Conservation (phyloP, 1,140 invertebrate genomes). For the Caenorhabditis remanei region DNA sequence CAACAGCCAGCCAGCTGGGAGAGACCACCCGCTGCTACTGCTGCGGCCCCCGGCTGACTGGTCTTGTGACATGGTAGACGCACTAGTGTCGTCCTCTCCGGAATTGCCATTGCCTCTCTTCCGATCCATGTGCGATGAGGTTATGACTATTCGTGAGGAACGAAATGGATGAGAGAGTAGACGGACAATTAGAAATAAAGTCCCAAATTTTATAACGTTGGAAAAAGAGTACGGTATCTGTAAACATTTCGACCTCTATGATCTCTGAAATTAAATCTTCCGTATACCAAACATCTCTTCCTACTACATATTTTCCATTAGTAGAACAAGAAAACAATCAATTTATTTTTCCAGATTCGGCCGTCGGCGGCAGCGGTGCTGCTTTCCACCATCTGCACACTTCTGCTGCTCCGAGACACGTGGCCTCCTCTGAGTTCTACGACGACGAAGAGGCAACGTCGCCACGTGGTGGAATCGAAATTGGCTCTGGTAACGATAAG, state of each 20-base stretch:
- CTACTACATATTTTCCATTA: not conserved
- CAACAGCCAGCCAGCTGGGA: not conserved
- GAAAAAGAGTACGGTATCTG: no score
- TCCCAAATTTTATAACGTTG: not conserved
- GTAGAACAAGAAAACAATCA: not conserved
- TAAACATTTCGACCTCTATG: no score
- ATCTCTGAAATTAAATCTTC: not conserved
- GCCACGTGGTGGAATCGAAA: constrained; percentile 39
- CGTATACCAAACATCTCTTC: not conserved
- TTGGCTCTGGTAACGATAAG: constrained; percentile 19
- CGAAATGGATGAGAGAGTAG: not conserved
- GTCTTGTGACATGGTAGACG: constrained; percentile 40
- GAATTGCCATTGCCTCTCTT: constrained; percentile 21
- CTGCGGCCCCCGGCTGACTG: constrained; percentile 18
- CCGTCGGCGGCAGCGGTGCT: constrained; percentile 50
- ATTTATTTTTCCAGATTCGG: not conserved
- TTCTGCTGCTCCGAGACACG: constrained; percentile 43
- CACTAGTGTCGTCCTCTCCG: not conserved
- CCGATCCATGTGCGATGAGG: constrained; percentile 6
- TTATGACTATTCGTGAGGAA: constrained; percentile 2
- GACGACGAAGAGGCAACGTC: constrained; percentile 44
- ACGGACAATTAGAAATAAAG: not conserved
- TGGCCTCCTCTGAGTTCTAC: constrained; percentile 44
- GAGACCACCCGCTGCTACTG: constrained; percentile 40
- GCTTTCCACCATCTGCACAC: constrained; percentile 55